A percentile compares a stretch with the other conserved stretches of the same genome.
Conservation (phyloP, 2,888 invertebrate genomes). For the Drosophila histrio region DNA sequence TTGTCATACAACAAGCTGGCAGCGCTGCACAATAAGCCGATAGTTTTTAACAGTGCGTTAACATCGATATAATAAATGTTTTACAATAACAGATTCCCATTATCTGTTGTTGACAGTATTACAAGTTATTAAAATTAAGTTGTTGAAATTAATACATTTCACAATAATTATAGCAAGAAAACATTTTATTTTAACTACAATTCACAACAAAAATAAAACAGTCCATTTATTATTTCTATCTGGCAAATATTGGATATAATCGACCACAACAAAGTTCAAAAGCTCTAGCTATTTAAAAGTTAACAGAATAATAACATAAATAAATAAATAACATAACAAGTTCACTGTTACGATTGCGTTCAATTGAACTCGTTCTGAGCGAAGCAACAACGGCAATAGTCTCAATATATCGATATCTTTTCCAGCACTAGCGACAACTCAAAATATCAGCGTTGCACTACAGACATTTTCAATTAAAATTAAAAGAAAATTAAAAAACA, state of each 20-base stretch:
- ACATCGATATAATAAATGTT: background rate
- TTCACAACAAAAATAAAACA: too few relatives aligned
- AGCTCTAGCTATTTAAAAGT: too few relatives aligned
- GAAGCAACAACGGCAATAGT: background rate
- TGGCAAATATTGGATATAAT: too few relatives aligned
- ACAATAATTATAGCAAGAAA: too few relatives aligned
- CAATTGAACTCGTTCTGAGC: background rate
- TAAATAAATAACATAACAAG: background rate
- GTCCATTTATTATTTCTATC: too few relatives aligned
- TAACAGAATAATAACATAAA: background rate
- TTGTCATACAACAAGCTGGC: background rate
- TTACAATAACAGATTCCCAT: too few relatives aligned
- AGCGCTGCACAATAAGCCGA: constrained; percentile 1
- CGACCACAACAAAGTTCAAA: too few relatives aligned
- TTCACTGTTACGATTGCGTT: background rate
- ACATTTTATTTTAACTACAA: too few relatives aligned
- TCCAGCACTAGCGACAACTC: constrained; percentile 6
- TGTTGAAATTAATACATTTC: too few relatives aligned
- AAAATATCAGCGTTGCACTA: constrained; percentile 42
- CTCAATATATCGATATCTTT: background rate
- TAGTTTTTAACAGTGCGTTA: constrained; percentile 10
- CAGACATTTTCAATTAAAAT: constrained; percentile 30
- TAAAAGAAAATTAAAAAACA: constrained; percentile 16
- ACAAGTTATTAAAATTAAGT: too few relatives aligned
- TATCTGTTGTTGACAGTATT: too few relatives aligned